Percentiles rank a stretch among this genome's conserved stretches.
phyloP scores from a whole-genome alignment of 2,888 invertebrate species.

The Cheilosia vulpina region DNA sequence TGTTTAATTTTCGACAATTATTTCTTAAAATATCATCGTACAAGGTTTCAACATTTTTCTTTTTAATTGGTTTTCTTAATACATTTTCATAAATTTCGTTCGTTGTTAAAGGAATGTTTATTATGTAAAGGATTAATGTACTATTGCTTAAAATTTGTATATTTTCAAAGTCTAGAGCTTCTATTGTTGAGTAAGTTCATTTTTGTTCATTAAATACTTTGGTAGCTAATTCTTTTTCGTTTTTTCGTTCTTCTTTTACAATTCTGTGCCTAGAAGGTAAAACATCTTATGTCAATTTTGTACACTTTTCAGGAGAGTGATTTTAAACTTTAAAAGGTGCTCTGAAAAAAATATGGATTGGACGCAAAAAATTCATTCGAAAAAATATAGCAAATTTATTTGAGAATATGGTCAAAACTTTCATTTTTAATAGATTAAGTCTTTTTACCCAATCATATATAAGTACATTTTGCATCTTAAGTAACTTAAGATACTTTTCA shows the following conservation, averaged over 20 bases:
- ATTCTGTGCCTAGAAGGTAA: not conserved
- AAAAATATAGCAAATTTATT: no score
- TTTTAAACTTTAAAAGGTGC: not conserved
- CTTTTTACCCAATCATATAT: slow-evolving; percentile 21
- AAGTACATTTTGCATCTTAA: slow-evolving; percentile 11
- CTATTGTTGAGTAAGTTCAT: no score
- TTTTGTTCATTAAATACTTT: not conserved
- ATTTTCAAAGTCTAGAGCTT: not conserved
- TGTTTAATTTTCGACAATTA: no score
- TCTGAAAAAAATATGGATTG: not conserved
- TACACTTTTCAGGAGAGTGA: not conserved
- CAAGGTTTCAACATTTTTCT: not conserved
- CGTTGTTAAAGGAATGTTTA: slow-evolving; percentile 1
- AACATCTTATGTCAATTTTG: not conserved
- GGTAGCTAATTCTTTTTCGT: slow-evolving; percentile 1
- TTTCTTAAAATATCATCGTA: no score
- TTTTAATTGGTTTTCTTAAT: not conserved
- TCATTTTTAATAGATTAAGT: not conserved
- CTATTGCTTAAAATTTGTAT: not conserved
- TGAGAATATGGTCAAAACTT: no score
- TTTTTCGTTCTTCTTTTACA: no score
- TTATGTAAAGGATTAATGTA: not conserved
- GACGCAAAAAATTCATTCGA: no score
- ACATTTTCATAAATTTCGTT: not conserved
- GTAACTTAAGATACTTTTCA: slow-evolving; percentile 21